Conservation (phyloP, 2,113 vertebrate species). For the Gorsachius goisagi region DNA sequence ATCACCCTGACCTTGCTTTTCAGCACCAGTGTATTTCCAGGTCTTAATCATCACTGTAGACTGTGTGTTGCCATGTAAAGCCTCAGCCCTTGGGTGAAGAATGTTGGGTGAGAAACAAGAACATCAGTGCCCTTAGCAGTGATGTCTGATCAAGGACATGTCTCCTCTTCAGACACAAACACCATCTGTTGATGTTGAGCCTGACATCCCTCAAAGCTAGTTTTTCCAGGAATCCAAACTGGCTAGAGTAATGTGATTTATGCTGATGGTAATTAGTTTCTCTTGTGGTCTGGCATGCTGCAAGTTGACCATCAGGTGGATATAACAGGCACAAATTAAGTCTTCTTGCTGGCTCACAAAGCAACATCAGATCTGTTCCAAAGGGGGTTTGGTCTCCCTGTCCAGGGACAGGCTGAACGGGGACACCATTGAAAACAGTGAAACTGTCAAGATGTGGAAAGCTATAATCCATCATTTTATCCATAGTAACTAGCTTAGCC, state of each 20-base stretch:
- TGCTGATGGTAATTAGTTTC: not conserved
- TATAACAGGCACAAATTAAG: not conserved
- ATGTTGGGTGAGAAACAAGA: not conserved
- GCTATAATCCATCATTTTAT: not conserved
- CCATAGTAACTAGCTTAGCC: not conserved
- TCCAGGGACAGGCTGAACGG: not conserved
- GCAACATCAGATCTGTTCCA: not conserved
- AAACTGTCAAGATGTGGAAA: not conserved
- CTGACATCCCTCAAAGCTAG: not conserved
- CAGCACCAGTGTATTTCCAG: not conserved
- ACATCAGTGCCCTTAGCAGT: not conserved
- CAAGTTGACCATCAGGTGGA: not conserved
- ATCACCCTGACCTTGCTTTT: not conserved
- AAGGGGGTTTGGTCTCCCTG: not conserved
- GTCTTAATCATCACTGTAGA: not conserved
- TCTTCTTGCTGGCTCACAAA: not conserved
- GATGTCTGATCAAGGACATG: not conserved
- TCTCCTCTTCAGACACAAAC: not conserved
- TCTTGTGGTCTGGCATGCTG: not conserved
- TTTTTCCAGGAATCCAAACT: constrained; percentile 25
- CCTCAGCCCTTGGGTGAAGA: not conserved
- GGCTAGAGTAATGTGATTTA: not conserved
- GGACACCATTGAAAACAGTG: not conserved
- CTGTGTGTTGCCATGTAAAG: not conserved
- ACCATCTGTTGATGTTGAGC: constrained; percentile 11